phyloP scores from a whole-genome alignment of 2,113 vertebrate species.

The Opisthocomus hoazin region DNA sequence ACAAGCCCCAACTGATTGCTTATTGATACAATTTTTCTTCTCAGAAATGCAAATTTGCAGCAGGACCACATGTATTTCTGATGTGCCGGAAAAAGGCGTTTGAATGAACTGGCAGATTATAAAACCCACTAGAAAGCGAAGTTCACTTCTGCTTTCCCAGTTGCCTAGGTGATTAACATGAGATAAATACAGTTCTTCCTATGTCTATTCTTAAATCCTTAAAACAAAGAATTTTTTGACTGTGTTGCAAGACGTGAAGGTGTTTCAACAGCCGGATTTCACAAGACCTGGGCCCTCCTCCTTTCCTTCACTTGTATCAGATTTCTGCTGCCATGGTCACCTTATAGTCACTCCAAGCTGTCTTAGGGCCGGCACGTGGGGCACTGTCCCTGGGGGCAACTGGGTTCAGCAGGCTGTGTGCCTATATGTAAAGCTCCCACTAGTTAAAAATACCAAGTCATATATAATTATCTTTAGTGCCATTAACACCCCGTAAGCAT shows the following conservation, averaged over 20 bases:
- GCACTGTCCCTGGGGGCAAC: neutral
- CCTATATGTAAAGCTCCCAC: neutral
- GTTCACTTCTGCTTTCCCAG: conserved; percentile 48
- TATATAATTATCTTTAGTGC: neutral
- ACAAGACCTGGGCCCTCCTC: neutral
- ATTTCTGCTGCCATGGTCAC: neutral
- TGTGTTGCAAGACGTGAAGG: neutral
- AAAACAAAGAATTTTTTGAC: conserved; percentile 11
- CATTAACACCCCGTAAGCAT: neutral
- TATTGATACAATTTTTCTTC: neutral
- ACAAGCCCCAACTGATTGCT: neutral
- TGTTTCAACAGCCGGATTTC: neutral
- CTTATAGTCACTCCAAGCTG: neutral
- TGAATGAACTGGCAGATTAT: conserved; percentile 3
- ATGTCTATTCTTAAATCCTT: neutral
- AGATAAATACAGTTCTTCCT: conserved; percentile 20
- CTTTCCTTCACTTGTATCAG: neutral
- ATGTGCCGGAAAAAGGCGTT: neutral
- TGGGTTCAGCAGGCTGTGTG: neutral
- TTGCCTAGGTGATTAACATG: conserved; percentile 61
- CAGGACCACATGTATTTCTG: neutral
- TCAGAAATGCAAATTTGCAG: neutral
- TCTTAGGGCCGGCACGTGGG: neutral
- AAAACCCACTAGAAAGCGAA: conserved; percentile 5
- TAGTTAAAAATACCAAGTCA: neutral